A percentile compares a stretch with the other conserved stretches of the same genome.
These are phyloP conservation scores for Synergus umbraculus DNA, from an alignment of 2,888 invertebrate genomes.

Conservation along the genomic window DNA sequence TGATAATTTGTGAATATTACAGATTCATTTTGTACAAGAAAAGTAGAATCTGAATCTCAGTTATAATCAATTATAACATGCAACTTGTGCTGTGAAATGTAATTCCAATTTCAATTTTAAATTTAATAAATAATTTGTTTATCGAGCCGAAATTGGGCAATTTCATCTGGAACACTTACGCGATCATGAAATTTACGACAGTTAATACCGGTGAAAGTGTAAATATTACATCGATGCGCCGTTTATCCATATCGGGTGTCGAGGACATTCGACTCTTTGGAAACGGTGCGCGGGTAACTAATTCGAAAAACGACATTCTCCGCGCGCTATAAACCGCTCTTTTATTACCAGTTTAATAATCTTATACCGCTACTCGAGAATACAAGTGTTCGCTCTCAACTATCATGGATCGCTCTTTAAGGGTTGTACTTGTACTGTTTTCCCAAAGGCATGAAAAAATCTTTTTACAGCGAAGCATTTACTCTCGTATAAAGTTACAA, in stretches of 20 bases:
- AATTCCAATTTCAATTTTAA: neutral
- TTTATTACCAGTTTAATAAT: conserved; percentile 54
- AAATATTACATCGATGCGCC: conserved; percentile 41
- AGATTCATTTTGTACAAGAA: no score
- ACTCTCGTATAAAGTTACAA: neutral
- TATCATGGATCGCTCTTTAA: neutral
- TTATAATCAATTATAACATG: neutral
- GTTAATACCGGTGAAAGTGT: conserved; percentile 40
- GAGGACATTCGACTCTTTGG: conserved; percentile 55
- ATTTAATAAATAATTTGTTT: neutral
- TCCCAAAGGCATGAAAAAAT: neutral
- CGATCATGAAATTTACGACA: conserved; percentile 25
- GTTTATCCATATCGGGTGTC: conserved; percentile 36
- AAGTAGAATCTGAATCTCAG: no score
- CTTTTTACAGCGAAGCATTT: neutral
- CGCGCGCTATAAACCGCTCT: conserved; percentile 51
- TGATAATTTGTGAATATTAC: no score
- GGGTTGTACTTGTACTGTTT: conserved; percentile 48
- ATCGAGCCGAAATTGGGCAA: conserved; percentile 1
- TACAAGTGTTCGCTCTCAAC: conserved; percentile 46
- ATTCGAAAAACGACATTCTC: conserved; percentile 52
- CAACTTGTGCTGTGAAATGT: no score
- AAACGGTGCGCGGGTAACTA: conserved; percentile 57
- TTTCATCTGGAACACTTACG: conserved; percentile 12
- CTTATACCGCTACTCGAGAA: conserved; percentile 51